Evolutionary conservation across 2,888 invertebrate genomes (phyloP).

Genomic region (Drosophila hamatofila): DNA sequence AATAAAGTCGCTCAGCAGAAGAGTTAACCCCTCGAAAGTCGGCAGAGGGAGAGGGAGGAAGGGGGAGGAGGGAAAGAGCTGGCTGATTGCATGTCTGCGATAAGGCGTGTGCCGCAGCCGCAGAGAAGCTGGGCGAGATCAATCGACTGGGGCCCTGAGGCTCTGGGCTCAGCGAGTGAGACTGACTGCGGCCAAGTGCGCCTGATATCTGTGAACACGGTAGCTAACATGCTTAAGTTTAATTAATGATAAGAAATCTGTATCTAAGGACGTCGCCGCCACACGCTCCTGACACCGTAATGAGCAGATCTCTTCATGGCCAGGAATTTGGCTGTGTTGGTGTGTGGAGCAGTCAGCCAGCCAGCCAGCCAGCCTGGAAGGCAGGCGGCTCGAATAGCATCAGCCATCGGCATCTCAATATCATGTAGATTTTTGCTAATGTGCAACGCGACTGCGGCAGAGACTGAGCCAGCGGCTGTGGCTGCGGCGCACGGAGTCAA

Average conservation of each 20-base stretch:
- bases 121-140: slow-evolving; percentile 48
- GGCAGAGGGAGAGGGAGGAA: neutral
- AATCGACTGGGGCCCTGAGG: slow-evolving; percentile 33
- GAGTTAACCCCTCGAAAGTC: neutral
- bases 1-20: slow-evolving; percentile 20
- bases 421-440: slow-evolving; percentile 83
- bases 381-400: slow-evolving; percentile 31
- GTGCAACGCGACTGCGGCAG: slow-evolving; percentile 45
- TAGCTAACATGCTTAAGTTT: slow-evolving; percentile 85
- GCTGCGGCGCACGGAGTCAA: slow-evolving; percentile 52
- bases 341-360: slow-evolving; percentile 26
- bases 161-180: slow-evolving; percentile 7
- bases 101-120: slow-evolving; percentile 78
- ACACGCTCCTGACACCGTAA: slow-evolving; percentile 55
- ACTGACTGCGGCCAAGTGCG: slow-evolving; percentile 30
- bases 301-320: slow-evolving; percentile 53
- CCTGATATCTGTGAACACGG: slow-evolving; percentile 81
- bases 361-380: too few species aligned
- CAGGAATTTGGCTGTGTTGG: slow-evolving; percentile 63
- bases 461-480: slow-evolving; percentile 11
- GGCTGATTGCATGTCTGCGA: slow-evolving; percentile 82
- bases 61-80: slow-evolving; percentile 60
- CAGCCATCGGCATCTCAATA: slow-evolving; percentile 80
- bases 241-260: slow-evolving; percentile 85
- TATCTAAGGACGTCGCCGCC: slow-evolving; percentile 81